Evolutionary conservation across 2,797 vertebrate species (phyloP).

Genomic region (Denticeps clupeoides): DNA sequence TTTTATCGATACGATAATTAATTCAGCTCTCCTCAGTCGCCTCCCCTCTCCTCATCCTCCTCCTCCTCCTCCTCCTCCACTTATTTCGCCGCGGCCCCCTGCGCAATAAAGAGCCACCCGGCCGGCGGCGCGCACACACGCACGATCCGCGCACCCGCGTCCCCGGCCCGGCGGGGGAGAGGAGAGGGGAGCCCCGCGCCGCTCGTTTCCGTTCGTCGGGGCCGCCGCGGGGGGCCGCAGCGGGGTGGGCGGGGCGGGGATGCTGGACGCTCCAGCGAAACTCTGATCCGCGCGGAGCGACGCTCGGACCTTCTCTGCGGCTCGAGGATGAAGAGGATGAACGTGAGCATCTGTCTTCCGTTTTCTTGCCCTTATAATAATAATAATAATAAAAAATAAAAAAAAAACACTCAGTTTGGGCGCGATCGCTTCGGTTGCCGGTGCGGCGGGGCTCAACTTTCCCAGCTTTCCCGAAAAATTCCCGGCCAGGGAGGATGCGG

Average conservation of each 20-base stretch:
- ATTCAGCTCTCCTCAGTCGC: no score
- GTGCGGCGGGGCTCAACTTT: slow-evolving; percentile 37
- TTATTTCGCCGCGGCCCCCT: slow-evolving; percentile 19
- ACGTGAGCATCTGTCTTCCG: slow-evolving; percentile 60
- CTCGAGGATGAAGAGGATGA: slow-evolving; percentile 61
- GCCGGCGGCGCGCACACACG: slow-evolving; percentile 20
- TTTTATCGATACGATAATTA: slow-evolving; percentile 63
- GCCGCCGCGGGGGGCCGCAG: slow-evolving; percentile 38
- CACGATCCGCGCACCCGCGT: slow-evolving; percentile 10
- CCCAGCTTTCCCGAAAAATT: slow-evolving; percentile 20
- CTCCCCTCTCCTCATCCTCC: slow-evolving; percentile 27
- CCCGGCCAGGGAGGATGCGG: neutral
- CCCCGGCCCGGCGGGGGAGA: slow-evolving; percentile 18
- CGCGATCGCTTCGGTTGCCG: no score
- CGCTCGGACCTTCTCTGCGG: slow-evolving; percentile 37
- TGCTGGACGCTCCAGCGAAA: slow-evolving; percentile 39
- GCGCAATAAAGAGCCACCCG: slow-evolving; percentile 30
- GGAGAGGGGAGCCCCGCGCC: slow-evolving; percentile 21
- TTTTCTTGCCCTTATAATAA: slow-evolving; percentile 11
- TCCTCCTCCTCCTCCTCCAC: slow-evolving; percentile 23
- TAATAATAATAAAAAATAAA: neutral
- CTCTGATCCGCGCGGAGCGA: slow-evolving; percentile 41
- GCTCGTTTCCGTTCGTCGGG: slow-evolving; percentile 29
- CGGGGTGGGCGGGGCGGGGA: slow-evolving; percentile 37
- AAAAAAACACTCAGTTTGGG: no score